A percentile compares a stretch with the other conserved stretches of the same genome.
Evolutionary conservation across 2,888 invertebrate genomes (phyloP).

Genomic region (Drosophila leonis): DNA sequence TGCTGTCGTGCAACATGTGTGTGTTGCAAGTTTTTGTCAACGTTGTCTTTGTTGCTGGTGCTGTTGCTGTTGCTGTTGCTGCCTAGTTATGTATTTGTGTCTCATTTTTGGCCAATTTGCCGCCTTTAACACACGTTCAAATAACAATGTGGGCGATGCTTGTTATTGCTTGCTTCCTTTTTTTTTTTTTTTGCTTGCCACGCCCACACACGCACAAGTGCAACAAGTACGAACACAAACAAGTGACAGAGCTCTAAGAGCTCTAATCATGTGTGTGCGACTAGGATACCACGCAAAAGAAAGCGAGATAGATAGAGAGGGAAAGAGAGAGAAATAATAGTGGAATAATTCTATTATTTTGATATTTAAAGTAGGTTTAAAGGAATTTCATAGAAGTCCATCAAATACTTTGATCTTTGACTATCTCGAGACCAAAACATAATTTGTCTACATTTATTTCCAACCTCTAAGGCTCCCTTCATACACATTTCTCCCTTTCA

Average conservation of each 20-base stretch:
- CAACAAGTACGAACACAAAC: constrained; percentile 57
- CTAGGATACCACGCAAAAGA: constrained; percentile 1
- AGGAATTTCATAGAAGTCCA: not conserved
- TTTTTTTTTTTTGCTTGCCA: constrained; percentile 36
- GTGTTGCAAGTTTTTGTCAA: constrained; percentile 44
- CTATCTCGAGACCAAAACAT: not conserved
- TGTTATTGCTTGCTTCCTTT: constrained; percentile 33
- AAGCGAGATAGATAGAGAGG: not conserved
- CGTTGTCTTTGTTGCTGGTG: constrained; percentile 17
- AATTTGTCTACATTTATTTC: not conserved
- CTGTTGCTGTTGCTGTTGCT: constrained; percentile 16
- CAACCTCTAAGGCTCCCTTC: not conserved
- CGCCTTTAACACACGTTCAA: constrained; percentile 57
- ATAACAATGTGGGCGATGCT: constrained; percentile 37
- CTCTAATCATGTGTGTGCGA: not conserved
- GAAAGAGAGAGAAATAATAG: not conserved
- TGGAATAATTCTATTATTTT: no score
- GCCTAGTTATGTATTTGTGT: constrained; percentile 41
- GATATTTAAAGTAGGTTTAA: not conserved
- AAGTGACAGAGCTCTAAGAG: constrained; percentile 2
- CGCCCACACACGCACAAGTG: constrained; percentile 40
- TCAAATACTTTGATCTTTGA: not conserved
- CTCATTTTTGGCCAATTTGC: constrained; percentile 1
- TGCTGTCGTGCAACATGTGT: constrained; percentile 53
- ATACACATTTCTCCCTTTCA: not conserved